Percentiles rank a stretch among this genome's conserved stretches.
Evolutionary conservation across 2,888 invertebrate genomes (phyloP).

Genomic region (Lucinisca nassula): DNA sequence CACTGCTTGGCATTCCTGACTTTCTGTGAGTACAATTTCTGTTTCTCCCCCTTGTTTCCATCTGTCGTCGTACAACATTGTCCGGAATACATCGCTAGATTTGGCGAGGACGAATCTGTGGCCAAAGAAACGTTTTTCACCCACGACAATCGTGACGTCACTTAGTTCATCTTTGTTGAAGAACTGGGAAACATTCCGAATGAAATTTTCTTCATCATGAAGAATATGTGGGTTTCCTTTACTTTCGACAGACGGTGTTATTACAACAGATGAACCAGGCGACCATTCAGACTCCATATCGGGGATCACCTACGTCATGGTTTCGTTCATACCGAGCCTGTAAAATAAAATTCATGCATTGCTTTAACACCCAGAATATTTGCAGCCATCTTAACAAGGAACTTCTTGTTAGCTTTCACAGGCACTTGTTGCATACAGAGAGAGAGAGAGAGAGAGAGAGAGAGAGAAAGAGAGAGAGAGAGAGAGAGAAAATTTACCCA

Average conservation of each 20-base stretch:
- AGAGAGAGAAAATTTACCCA: no score
- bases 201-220: constrained; percentile 85
- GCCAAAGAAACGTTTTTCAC: constrained; percentile 79
- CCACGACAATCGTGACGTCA: constrained; percentile 85
- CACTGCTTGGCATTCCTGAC: constrained; percentile 84
- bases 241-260: background rate
- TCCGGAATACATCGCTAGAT: constrained; percentile 87
- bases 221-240: constrained; percentile 72
- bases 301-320: no score
- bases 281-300: no score
- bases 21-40: constrained; percentile 86
- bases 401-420: no score
- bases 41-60: constrained; percentile 82
- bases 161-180: constrained; percentile 86
- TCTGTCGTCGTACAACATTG: constrained; percentile 86
- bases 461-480: no score
- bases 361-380: no score
- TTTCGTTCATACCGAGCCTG: no score
- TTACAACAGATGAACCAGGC: background rate
- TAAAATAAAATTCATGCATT: no score
- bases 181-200: constrained; percentile 86
- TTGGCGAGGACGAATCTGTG: constrained; percentile 88
- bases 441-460: no score
- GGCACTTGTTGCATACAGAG: no score
- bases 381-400: no score